Evolutionary conservation across 2,797 vertebrate genomes (phyloP).

Genomic region (Phoebastria nigripes): DNA sequence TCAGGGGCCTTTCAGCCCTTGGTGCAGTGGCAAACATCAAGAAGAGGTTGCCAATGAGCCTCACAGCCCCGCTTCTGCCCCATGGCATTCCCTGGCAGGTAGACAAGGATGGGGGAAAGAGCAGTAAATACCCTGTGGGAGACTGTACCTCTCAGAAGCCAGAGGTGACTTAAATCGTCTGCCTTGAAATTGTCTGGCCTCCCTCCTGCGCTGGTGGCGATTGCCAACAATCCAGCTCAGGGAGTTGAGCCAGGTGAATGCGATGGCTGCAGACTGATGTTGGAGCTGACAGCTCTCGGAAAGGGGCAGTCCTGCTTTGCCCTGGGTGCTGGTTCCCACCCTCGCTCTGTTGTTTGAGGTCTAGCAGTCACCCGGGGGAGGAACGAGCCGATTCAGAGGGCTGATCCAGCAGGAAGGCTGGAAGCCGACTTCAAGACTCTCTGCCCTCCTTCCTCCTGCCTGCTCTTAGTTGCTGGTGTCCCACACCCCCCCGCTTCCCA

Average conservation of each 20-base stretch:
- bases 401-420: not conserved
- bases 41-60: not conserved
- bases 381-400: not conserved
- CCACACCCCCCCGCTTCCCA: not conserved
- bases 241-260: accelerated
- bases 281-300: not conserved
- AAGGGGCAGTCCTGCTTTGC: not conserved
- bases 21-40: not conserved
- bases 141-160: not conserved
- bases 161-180: not conserved
- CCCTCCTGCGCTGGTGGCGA: not conserved
- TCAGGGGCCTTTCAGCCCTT: not conserved
- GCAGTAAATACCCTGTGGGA: not conserved
- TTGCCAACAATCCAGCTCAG: not conserved
- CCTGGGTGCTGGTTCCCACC: not conserved
- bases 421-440: not conserved
- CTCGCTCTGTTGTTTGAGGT: not conserved
- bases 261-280: not conserved
- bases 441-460: not conserved
- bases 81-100: not conserved
- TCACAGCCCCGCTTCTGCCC: not conserved
- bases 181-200: not conserved
- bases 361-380: not conserved
- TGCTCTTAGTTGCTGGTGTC: not conserved
- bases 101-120: not conserved